Conservation (phyloP, 2,797 vertebrate genomes). For the Gallinago stenura region DNA sequence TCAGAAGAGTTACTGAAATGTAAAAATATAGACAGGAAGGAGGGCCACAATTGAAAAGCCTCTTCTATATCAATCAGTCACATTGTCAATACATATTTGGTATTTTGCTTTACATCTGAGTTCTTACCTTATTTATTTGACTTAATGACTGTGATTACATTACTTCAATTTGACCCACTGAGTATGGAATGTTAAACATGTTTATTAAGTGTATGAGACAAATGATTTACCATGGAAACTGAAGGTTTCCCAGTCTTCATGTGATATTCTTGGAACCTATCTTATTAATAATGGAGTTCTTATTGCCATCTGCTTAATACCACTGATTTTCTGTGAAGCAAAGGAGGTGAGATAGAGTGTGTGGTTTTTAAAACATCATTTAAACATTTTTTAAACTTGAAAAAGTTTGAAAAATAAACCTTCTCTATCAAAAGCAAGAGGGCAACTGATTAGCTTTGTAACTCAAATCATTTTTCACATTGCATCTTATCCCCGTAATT, state of each 20-base stretch:
- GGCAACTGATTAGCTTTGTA: background rate
- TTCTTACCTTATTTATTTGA: background rate
- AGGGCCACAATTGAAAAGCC: background rate
- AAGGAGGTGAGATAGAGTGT: background rate
- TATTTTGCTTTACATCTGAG: background rate
- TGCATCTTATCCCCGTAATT: background rate
- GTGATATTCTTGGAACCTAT: background rate
- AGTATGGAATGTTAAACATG: background rate
- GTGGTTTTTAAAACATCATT: background rate
- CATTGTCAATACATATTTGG: background rate
- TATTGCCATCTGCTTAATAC: constrained; percentile 13
- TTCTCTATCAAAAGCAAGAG: background rate
- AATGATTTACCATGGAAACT: constrained; percentile 25
- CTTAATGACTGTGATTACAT: background rate
- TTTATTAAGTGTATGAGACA: constrained; percentile 10
- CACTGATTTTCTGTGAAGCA: background rate
- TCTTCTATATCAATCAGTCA: background rate
- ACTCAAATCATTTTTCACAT: background rate
- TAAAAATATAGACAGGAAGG: background rate
- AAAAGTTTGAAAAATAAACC: background rate
- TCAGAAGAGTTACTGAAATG: background rate
- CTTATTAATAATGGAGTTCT: background rate
- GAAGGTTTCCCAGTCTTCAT: background rate
- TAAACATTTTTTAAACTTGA: background rate
- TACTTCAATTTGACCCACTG: background rate